These are phyloP conservation scores for Taurulus bubalis DNA, from an alignment of 2,113 vertebrate genomes.

Conservation along the genomic window DNA sequence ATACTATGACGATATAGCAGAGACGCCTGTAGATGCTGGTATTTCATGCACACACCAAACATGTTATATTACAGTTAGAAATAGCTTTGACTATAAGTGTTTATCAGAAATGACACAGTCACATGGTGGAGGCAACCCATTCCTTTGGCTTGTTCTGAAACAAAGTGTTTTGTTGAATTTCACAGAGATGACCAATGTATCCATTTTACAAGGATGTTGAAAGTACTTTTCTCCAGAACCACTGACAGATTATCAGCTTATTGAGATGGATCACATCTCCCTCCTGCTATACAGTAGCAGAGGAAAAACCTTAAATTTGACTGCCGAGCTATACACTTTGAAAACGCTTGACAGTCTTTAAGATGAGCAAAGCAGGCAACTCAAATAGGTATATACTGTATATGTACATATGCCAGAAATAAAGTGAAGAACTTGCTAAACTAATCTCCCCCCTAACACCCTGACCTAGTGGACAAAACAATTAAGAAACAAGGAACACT, in stretches of 20 bases:
- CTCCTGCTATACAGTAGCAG: neutral
- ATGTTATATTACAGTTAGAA: neutral
- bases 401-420: neutral
- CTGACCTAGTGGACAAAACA: neutral
- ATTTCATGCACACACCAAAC: constrained; percentile 48
- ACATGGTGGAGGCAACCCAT: neutral
- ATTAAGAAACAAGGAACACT: neutral
- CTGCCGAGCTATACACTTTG: neutral
- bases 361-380: neutral
- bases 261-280: too few species aligned
- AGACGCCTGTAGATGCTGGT: constrained; percentile 92
- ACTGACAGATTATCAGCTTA: too few species aligned
- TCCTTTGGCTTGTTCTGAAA: neutral
- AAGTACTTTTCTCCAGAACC: too few species aligned
- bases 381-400: neutral
- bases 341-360: neutral
- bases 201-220: too few species aligned
- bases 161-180: neutral
- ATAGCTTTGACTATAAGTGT: neutral
- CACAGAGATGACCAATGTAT: neutral
- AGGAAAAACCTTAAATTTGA: neutral
- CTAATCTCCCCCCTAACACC: neutral
- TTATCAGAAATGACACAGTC: neutral
- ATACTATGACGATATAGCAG: constrained; percentile 85
- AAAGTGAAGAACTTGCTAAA: neutral